These are phyloP conservation scores for Brachypalpus laphriformis DNA, from an alignment of 2,888 invertebrate species.

Conservation along the genomic window DNA sequence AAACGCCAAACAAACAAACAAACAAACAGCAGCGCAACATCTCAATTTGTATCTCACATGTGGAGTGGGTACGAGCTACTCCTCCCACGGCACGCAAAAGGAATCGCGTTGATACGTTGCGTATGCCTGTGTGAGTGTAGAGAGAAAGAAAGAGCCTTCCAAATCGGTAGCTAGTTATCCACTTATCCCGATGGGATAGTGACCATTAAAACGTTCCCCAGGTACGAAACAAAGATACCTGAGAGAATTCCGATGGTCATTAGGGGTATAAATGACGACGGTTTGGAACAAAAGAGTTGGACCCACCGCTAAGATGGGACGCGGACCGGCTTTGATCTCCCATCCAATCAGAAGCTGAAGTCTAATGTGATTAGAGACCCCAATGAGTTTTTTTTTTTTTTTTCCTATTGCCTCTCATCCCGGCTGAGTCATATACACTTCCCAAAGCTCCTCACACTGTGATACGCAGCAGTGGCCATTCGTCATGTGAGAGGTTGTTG, in stretches of 20 bases:
- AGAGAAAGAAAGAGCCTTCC: constrained; percentile 10
- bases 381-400: constrained; percentile 37
- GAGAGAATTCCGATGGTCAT: constrained; percentile 70
- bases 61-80: constrained; percentile 14
- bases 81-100: constrained; percentile 15
- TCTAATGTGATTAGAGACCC: constrained; percentile 59
- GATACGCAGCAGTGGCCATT: constrained; percentile 28
- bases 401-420: constrained; percentile 2
- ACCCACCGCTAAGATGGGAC: constrained; percentile 64
- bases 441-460: constrained; percentile 12
- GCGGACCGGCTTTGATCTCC: constrained; percentile 55
- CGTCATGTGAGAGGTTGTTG: constrained; percentile 44
- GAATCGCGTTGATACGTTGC: not conserved
- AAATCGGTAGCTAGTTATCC: constrained; percentile 71
- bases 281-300: constrained; percentile 67
- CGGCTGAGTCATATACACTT: constrained; percentile 39
- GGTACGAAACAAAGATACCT: constrained; percentile 52
- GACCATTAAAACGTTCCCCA: constrained; percentile 49
- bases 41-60: constrained; percentile 54
- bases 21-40: constrained; percentile 48
- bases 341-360: constrained; percentile 61
- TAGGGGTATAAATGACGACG: constrained; percentile 65
- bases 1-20: constrained; percentile 70
- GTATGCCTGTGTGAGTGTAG: not conserved
- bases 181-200: constrained; percentile 56